Conservation (phyloP, 2,888 invertebrate species). For the Athalia cordata region DNA sequence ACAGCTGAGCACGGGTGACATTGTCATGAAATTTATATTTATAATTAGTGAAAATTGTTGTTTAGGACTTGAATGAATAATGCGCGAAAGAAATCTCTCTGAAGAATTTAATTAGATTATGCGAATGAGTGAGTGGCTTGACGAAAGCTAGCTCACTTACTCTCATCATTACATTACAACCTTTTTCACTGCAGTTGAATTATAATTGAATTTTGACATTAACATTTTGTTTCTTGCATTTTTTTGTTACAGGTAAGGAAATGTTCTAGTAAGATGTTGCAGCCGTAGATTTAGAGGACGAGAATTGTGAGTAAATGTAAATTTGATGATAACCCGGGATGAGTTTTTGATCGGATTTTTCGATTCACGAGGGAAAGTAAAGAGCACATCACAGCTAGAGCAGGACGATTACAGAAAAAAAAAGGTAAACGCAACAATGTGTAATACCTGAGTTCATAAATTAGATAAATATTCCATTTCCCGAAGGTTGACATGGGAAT, state of each 20-base stretch:
- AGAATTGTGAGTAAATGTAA: not conserved
- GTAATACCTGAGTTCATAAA: slow-evolving; percentile 2
- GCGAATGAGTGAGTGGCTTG: too few relatives aligned
- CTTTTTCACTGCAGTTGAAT: too few relatives aligned
- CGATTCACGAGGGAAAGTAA: not conserved
- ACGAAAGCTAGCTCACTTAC: too few relatives aligned
- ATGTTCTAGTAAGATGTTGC: not conserved
- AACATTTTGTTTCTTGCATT: not conserved
- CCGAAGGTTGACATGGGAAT: slow-evolving; percentile 9
- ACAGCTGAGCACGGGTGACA: too few relatives aligned
- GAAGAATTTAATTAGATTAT: too few relatives aligned
- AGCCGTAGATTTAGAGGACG: not conserved
- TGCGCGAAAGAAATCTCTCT: too few relatives aligned
- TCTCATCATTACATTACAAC: too few relatives aligned
- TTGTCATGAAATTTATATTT: too few relatives aligned
- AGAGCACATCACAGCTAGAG: not conserved
- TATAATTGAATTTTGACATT: too few relatives aligned
- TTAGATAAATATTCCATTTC: slow-evolving; percentile 29
- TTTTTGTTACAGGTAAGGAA: slow-evolving; percentile 37
- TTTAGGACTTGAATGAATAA: too few relatives aligned
- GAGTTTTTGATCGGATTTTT: not conserved
- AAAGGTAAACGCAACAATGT: not conserved
- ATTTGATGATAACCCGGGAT: not conserved
- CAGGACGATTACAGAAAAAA: not conserved
- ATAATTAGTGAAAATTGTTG: too few relatives aligned